Base-by-base conservation (phyloP, 2,888 invertebrate genomes). In the Anthophora plumipes region DNA sequence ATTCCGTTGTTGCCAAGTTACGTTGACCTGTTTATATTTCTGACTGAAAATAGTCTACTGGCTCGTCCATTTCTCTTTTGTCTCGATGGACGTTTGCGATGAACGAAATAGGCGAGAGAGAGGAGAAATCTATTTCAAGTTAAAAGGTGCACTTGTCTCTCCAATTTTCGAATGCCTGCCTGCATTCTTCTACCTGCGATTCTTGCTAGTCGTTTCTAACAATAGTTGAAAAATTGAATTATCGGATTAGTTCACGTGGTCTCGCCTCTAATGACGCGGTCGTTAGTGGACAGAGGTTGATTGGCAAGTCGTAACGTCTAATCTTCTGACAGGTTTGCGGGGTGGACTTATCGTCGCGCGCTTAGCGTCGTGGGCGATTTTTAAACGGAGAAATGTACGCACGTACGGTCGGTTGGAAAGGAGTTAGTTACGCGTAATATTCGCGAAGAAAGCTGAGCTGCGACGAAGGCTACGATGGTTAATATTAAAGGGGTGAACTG, bases 211-310 rank as follows among this genome's bases (percentile, higher is more conserved):
- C 50, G 17, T 37, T 64, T 43, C 39, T 68, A 50, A 57, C 52
- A 37, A 12, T 20, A 48, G 61, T n/a, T 20, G 11, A 54, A 31
- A 68, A 52, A 46, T 68, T 37, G 50, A 80, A 63, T 85, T 66
- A 71, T 43, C 68, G 17, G n/a, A 22, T 68, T 57, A 75, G 52
- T 80, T 77, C 67, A 31, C 72, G 70, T 68, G 74, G 37, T 60
- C 64, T 48, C 60, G 43, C 46, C 48, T 69, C 68, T 57, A 63
- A 77, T 68, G 79, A 77, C 68, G 20, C 48, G 41, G 7, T 7
- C 48, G 60, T 52, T 71, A 85, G 78, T 73, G 78, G 66, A 60
- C 72, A 46, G 60, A 25, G n/a, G n/a, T n/a, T 78, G 70, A 68
- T 78, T 64, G 48, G 61, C 60, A 71, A 76, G 54, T 50, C 70